These are phyloP conservation scores for Drosophila equinoxialis DNA, from an alignment of 1,140 invertebrate genomes.

Conservation along the genomic window DNA sequence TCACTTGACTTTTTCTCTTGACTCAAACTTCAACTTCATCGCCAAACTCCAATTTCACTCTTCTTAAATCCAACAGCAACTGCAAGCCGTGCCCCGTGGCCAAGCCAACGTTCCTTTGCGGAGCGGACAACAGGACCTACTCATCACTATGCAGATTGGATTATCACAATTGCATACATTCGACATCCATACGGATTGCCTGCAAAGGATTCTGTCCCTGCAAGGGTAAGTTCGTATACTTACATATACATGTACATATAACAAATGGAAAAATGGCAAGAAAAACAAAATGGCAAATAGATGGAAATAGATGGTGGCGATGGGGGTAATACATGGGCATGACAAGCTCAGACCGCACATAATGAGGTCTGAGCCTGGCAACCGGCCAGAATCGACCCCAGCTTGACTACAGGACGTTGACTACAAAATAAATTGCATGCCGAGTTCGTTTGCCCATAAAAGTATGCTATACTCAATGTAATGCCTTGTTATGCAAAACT, in stretches of 20 bases:
- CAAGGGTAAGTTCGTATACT: constrained; percentile 83
- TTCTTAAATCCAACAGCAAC: constrained; percentile 83
- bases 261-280: constrained; percentile 13
- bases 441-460: constrained; percentile 30
- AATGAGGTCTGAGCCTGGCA: constrained; percentile 62
- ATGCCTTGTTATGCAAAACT: constrained; percentile 8
- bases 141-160: constrained; percentile 94
- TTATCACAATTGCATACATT: constrained; percentile 96
- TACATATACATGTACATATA: constrained; percentile 9
- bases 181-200: constrained; percentile 88
- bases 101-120: constrained; percentile 93
- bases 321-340: constrained; percentile 18
- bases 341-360: constrained; percentile 41
- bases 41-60: constrained; percentile 84
- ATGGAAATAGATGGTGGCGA: constrained; percentile 19
- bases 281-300: constrained; percentile 19
- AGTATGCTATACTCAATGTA: constrained; percentile 41
- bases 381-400: constrained; percentile 39
- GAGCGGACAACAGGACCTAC: constrained; percentile 95
- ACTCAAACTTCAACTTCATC: constrained; percentile 83
- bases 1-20: constrained; percentile 23
- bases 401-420: constrained; percentile 8
- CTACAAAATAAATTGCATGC: constrained; percentile 61
- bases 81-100: constrained; percentile 91
- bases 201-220: constrained; percentile 96